Conservation (phyloP, 2,113 vertebrate genomes). For the Rhea pennata region DNA sequence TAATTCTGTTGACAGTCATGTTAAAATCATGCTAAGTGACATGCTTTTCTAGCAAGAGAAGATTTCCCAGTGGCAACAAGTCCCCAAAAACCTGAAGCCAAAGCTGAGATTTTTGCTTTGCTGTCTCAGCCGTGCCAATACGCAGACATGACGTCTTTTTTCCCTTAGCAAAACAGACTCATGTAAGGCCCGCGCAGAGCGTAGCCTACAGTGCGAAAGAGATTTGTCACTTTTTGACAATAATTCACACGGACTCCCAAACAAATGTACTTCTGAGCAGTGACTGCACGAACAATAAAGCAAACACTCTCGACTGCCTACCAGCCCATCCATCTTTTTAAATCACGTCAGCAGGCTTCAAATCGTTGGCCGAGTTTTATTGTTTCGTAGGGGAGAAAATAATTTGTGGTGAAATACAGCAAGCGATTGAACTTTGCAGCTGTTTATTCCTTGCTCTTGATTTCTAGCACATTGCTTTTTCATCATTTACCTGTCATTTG, state of each 20-base stretch:
- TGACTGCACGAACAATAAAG: slow-evolving; percentile 14
- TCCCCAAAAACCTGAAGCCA: neutral
- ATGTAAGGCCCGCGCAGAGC: neutral
- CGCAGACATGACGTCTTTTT: neutral
- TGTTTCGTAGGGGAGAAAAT: slow-evolving; percentile 30
- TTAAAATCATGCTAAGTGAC: neutral
- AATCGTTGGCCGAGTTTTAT: slow-evolving; percentile 21
- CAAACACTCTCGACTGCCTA: slow-evolving; percentile 9
- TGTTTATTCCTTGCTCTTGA: slow-evolving; percentile 41
- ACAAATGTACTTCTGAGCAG: slow-evolving; percentile 47
- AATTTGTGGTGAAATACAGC: slow-evolving; percentile 5
- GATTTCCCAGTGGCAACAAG: neutral
- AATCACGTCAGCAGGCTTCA: slow-evolving; percentile 50
- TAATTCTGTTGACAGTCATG: neutral
- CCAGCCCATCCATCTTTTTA: slow-evolving; percentile 54
- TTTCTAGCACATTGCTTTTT: slow-evolving; percentile 9
- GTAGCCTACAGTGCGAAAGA: neutral
- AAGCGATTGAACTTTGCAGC: slow-evolving; percentile 39
- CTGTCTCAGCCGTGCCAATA: neutral
- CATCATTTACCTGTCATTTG: slow-evolving; percentile 15
- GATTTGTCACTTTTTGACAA: slow-evolving; percentile 54
- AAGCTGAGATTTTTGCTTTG: neutral
- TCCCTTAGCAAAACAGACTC: neutral
- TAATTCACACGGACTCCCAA: slow-evolving; percentile 42
- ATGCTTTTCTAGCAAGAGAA: neutral